Percentiles rank a stretch among this genome's conserved stretches.
Conservation (phyloP, 2,888 invertebrate species). For the Andrena flavipes region DNA sequence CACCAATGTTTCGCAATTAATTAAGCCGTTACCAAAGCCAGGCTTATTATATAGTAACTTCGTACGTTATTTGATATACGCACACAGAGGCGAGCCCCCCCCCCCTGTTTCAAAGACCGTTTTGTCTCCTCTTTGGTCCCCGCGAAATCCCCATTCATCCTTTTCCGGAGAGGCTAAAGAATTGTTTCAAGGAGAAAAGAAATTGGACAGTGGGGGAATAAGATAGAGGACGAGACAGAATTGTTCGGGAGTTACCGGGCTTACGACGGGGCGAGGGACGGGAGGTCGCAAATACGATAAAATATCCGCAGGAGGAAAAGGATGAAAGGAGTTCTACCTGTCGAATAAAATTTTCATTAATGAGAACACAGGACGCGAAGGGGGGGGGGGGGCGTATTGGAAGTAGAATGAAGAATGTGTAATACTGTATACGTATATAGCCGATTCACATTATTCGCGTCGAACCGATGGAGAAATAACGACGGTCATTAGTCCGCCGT, state of each 20-base stretch:
- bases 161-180: slow-evolving; percentile 24
- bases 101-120: slow-evolving; percentile 7
- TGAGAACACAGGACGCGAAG: slow-evolving; percentile 3
- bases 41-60: slow-evolving; percentile 11
- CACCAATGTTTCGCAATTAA: background rate
- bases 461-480: slow-evolving; percentile 38
- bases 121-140: background rate
- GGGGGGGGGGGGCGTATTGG: background rate
- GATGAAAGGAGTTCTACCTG: slow-evolving; percentile 18
- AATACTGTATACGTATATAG: slow-evolving; percentile 17
- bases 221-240: slow-evolving; percentile 48
- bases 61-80: background rate
- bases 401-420: background rate
- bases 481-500: slow-evolving; percentile 46
- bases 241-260: slow-evolving; percentile 55
- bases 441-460: slow-evolving; percentile 24
- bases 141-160: slow-evolving; percentile 37
- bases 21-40: slow-evolving; percentile 24
- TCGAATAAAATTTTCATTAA: slow-evolving; percentile 52
- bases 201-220: slow-evolving; percentile 52
- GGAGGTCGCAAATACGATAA: slow-evolving; percentile 17
- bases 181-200: slow-evolving; percentile 50
- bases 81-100: background rate
- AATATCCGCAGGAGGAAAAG: slow-evolving; percentile 20
- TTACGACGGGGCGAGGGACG: slow-evolving; percentile 13